Conservation (phyloP, 53 echinoderm and acorn worm species). For the Stichopus horrens region DNA sequence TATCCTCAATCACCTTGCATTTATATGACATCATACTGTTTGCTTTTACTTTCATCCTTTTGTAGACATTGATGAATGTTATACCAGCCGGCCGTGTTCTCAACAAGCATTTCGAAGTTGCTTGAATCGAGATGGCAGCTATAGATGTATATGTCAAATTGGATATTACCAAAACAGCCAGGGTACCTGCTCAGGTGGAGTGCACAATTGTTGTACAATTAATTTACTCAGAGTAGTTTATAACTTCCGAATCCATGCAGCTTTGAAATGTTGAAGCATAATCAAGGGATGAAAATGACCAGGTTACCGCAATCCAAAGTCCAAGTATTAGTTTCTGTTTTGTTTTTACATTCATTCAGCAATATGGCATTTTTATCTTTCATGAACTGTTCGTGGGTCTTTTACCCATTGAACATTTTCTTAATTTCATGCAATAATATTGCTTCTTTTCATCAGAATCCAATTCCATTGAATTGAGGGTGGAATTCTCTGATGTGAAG, state of each 20-base stretch:
- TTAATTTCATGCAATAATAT: neutral
- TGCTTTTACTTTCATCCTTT: neutral
- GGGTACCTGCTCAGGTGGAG: conserved; percentile 4
- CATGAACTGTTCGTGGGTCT: no score
- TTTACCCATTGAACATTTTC: no score
- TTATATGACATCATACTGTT: no score
- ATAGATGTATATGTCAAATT: conserved; percentile 14
- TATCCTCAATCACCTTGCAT: no score
- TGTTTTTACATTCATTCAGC: neutral
- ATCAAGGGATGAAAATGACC: neutral
- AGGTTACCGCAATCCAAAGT: neutral
- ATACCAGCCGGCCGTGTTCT: neutral
- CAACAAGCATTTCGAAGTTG: neutral
- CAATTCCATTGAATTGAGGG: conserved; percentile 1
- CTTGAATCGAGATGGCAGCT: neutral
- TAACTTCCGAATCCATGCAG: neutral
- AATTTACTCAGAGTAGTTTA: neutral
- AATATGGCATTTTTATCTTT: neutral
- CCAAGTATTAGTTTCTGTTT: neutral
- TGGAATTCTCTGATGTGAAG: conserved; percentile 33
- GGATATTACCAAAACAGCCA: conserved; percentile 6
- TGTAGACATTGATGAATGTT: conserved; percentile 12
- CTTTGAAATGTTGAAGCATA: neutral
- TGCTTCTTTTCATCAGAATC: neutral
- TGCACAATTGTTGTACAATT: neutral